These are phyloP conservation scores for Selenia dentaria DNA, from an alignment of 2,888 invertebrate genomes.

Conservation along the genomic window DNA sequence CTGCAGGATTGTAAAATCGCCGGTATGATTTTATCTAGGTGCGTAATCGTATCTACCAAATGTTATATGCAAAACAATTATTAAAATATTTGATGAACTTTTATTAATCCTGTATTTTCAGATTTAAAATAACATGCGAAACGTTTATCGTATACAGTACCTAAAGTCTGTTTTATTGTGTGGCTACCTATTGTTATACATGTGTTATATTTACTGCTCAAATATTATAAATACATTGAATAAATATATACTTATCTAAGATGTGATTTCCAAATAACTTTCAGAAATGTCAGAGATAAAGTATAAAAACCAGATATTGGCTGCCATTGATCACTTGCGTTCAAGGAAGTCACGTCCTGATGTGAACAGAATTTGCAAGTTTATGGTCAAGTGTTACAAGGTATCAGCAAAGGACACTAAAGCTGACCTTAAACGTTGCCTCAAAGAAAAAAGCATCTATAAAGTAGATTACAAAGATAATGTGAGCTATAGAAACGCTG, in stretches of 20 bases:
- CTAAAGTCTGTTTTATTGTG: too few species aligned
- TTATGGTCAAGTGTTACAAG: conserved; percentile 90
- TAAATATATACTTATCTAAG: too few species aligned
- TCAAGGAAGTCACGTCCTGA: conserved; percentile 94
- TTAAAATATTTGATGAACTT: too few species aligned
- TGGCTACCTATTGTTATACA: too few species aligned
- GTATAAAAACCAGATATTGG: conserved; percentile 90
- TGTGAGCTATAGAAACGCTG: conserved; percentile 93
- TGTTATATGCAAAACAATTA: too few species aligned
- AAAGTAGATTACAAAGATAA: conserved; percentile 95
- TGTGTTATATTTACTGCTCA: too few species aligned
- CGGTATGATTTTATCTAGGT: conserved; percentile 78
- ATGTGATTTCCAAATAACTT: too few species aligned
- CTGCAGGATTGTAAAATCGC: conserved; percentile 54
- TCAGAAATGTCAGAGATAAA: conserved; percentile 86
- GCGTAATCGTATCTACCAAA: conserved; percentile 28
- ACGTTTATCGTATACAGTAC: too few species aligned
- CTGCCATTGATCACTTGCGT: conserved; percentile 93
- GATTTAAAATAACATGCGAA: too few species aligned
- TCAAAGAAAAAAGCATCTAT: conserved; percentile 89
- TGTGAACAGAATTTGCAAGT: conserved; percentile 92
- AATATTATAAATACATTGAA: too few species aligned
- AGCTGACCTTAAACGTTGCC: conserved; percentile 89
- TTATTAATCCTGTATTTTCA: too few species aligned
- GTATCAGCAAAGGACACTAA: conserved; percentile 88